Evolutionary conservation across 2,113 vertebrate genomes (phyloP), one percentile per base, ranked within the genome.

Genomic region (Clupea harengus): DNA sequence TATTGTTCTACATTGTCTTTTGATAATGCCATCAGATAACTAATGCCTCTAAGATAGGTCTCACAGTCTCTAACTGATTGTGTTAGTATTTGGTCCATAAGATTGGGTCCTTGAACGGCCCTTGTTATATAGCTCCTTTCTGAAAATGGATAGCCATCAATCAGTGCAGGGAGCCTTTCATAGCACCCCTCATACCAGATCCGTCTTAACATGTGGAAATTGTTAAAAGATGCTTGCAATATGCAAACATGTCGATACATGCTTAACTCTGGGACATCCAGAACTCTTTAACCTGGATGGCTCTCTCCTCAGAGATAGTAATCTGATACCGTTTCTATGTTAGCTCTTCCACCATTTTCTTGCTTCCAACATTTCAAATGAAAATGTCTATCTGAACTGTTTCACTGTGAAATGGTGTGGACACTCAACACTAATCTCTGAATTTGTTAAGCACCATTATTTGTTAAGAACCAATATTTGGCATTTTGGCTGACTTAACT

Each of bases 71-170:
- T 50, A 81, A 78, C 82, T 67, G 11, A 84, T 72, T 50, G 86
- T 87, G 88, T 89, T 83, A 78, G 47, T 47, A 80, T 92, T 94
- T 92, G 91, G 93, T 93, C 92, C 82, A 8, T 84, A 81, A 82
- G 67, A 86, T 28, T 83, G 46, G 85, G 80, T 85, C 32, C 17
- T 87, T 88, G 82, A 88, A 86, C 75, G 45, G 25, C 81, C 81
- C 75, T 50, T 45, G 78, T 75, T 52, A 39, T 54, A 84, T 80
- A n/a, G 54, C 52, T 11, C 7, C 10, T 28, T 0, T 25, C n/a
- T 72, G 64, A 3, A 72, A 72, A 72, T 28, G 25, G n/a, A 13
- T 25, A 85, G 60, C 25, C 39, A 83, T 64, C 85, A 78, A 22
- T 83, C 85, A 54, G 28, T 67, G 32, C 82, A 85, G 17, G 87